A percentile compares a stretch with the other conserved stretches of the same genome.
Conservation (phyloP, 2,888 invertebrate species). For the Lucinisca nassula region DNA sequence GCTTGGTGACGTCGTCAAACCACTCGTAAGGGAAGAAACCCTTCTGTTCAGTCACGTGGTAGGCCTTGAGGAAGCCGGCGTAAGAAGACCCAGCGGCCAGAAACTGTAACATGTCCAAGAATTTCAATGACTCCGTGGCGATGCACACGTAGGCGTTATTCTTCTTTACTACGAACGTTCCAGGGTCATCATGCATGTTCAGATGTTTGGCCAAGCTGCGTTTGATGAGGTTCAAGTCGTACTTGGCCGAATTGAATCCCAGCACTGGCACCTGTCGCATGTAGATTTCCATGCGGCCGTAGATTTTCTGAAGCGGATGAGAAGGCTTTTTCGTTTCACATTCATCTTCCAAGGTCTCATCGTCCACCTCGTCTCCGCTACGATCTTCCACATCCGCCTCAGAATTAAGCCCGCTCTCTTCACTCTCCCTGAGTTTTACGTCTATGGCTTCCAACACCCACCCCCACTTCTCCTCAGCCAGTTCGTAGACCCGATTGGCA, state of each 20-base stretch:
- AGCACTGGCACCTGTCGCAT: constrained; percentile 47
- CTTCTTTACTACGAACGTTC: constrained; percentile 44
- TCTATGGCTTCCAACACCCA: constrained; percentile 48
- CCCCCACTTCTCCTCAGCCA: constrained; percentile 47
- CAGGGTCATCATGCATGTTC: constrained; percentile 27
- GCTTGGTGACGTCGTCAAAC: constrained; percentile 33
- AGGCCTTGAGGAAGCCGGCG: constrained; percentile 64
- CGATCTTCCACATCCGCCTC: background rate
- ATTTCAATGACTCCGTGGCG: constrained; percentile 57
- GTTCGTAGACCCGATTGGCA: constrained; percentile 10
- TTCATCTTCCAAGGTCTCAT: background rate
- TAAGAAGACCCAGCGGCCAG: constrained; percentile 63
- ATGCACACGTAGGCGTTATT: constrained; percentile 53
- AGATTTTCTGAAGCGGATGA: constrained; percentile 28
- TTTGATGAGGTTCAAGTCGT: constrained; percentile 64
- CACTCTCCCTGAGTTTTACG: background rate
- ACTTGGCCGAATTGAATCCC: constrained; percentile 65
- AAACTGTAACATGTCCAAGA: constrained; percentile 62
- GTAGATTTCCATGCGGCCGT: constrained; percentile 26
- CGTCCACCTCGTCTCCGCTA: background rate
- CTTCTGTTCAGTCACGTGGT: constrained; percentile 55
- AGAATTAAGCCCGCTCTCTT: background rate
- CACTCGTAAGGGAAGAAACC: constrained; percentile 47
- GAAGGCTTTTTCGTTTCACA: background rate
- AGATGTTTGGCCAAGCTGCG: constrained; percentile 34